Evolutionary conservation across 2,888 invertebrate species (phyloP), one percentile per base, ranked within the genome.

Genomic region (Nycteola revayana): DNA sequence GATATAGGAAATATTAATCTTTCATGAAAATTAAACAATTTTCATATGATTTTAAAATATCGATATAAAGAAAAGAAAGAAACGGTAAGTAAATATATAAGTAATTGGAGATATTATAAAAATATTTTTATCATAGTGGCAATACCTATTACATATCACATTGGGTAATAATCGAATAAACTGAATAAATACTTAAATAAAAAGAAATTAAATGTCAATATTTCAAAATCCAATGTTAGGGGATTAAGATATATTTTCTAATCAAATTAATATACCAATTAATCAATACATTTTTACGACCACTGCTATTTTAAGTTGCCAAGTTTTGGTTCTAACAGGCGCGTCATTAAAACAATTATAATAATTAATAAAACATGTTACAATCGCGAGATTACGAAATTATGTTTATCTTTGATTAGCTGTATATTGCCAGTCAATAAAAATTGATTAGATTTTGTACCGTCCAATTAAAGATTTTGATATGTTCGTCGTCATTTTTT

Each of bases 361-460:
- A 39, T 59, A 43, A 60, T 56, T 37, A 60, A 62, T 60, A 50
- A 50, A 62, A 53, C 43, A 53, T 55, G 37, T 50, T 50, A 59
- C 42, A 33, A 37, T 32, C 28, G 28, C 39, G 31, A 40, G 40
- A 54, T 60, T 60, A 54, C 51, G 48, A 53, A 53, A 62, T 56
- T 47, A 54, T 63, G 60, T 60, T 60, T 60, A 63, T 60, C 42
- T 63, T 60, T 60, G 55, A 63, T 60, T 63, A 60, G 60, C 42
- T 39, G 34, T 60, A 48, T 50, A 50, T 46, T 49, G 49, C 35
- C 37, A 40, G 45, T 38, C 52, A 57, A 63, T 63, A 63, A 60
- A 60, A 60, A 38, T 60, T 60, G 60, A 63, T 60, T 63, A 46
- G 48, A 42, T 54, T 60, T 54, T 47, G 49, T 43, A 50, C 36